phyloP scores from a whole-genome alignment of 2,797 vertebrate species.

The Acropternis orthonyx region DNA sequence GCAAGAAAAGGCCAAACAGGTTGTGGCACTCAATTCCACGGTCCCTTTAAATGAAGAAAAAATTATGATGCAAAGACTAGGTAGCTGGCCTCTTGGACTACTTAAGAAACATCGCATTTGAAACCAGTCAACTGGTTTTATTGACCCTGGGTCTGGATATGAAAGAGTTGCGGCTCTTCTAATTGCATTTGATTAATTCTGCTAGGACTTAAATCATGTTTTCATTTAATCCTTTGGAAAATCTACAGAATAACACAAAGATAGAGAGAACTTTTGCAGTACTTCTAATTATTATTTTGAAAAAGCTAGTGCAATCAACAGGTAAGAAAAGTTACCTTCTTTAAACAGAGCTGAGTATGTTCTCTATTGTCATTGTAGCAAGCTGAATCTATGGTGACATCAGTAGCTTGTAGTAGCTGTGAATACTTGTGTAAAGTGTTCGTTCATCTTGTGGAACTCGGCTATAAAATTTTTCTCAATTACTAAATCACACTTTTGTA shows the following conservation, averaged over 20 bases:
- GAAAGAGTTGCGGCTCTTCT: neutral
- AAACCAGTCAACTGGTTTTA: conserved; percentile 5
- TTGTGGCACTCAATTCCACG: neutral
- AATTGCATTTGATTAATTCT: neutral
- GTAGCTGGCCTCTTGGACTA: neutral
- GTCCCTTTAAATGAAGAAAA: neutral
- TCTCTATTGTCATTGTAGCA: neutral
- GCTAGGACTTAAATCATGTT: neutral
- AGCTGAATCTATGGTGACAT: neutral
- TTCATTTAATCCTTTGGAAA: neutral
- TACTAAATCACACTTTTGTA: neutral
- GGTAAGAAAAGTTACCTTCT: neutral
- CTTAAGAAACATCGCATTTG: neutral
- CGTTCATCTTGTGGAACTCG: neutral
- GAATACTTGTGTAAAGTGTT: neutral
- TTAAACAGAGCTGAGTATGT: neutral
- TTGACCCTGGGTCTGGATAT: neutral
- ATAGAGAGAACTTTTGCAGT: neutral
- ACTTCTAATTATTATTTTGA: neutral
- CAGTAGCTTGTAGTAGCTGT: neutral
- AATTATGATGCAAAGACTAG: neutral
- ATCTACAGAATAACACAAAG: neutral
- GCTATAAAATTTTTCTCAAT: neutral
- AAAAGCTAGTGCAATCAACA: neutral
- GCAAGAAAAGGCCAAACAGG: neutral